Evolutionary conservation across 2,797 vertebrate genomes (phyloP), one percentile per base, ranked within the genome.

Genomic region (Falco naumanni): DNA sequence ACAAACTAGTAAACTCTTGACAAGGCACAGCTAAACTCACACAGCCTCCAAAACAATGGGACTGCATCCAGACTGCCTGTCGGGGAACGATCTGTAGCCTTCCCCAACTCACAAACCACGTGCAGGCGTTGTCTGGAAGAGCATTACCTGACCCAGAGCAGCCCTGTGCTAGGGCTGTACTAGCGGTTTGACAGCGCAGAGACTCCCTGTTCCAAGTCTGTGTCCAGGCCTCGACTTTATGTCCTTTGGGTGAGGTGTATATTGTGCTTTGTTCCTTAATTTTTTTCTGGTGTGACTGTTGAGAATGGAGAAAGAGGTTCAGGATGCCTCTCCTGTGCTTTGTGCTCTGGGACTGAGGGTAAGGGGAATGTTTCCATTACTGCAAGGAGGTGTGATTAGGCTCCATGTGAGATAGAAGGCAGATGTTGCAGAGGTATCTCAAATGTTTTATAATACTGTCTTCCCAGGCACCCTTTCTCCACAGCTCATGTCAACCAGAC

Each of bases 91-190:
- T 14, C 29, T 34, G 20, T 75, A 75, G 34, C 54, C 25, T 76
- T 59, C 79, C 43, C 69, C n/a, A 59, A 6, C 9, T 18, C 37
- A 17, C 16, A 85, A 13, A 66, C 16, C 31, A 26, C 3, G 12
- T 1, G 3, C 7, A 31, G 33, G 9, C 26, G 10, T 29, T 76
- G 10, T 34, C 26, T 88, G 43, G 20, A 50, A n/a, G 47, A 86
- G 33, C 0, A 0, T 51, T n/a, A 34, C 11, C 39, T 65, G 31
- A 37, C 34, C 28, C 29, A 74, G 16, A 20, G 8, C 47, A 70
- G 31, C 61, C 31, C 39, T 43, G 16, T 63, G 37, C 59, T 8
- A 11, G n/a, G 60, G 51, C 71, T 69, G 10, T 74, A 29, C 45
- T 51, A 26, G n/a, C 28, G 29, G 18, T 50, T 87, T 68, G 53